These are phyloP conservation scores for Zoroaster sp. DNA, from an alignment of 53 echinoderm and acorn worm species.

Conservation along the genomic window DNA sequence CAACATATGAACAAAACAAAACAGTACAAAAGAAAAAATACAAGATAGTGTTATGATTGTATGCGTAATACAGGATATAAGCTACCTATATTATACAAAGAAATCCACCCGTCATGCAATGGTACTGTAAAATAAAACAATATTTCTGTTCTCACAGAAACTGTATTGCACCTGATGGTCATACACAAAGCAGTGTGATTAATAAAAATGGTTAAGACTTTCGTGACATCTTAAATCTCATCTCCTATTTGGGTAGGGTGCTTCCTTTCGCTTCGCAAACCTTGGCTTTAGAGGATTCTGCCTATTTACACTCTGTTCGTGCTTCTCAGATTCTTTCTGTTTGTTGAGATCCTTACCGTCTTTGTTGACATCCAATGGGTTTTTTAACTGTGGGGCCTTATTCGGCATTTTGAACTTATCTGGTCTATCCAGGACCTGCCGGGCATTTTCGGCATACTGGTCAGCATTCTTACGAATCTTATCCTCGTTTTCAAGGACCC, in stretches of 20 bases:
- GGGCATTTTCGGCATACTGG: conserved; percentile 63
- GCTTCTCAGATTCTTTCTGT: not conserved
- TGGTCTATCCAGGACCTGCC: conserved; percentile 72
- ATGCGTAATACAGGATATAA: too few species aligned
- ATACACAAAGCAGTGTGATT: not conserved
- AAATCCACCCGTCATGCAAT: too few species aligned
- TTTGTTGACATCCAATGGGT: not conserved
- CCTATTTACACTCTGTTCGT: not conserved
- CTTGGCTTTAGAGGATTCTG: conserved; percentile 14
- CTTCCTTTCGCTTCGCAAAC: conserved; percentile 32
- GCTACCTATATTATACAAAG: too few species aligned
- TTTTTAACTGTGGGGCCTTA: not conserved
- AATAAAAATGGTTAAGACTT: not conserved
- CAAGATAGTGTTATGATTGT: too few species aligned
- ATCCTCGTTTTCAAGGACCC: conserved; percentile 87
- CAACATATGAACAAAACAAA: too few species aligned
- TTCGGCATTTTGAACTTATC: conserved; percentile 36
- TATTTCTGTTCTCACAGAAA: not conserved
- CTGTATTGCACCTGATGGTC: not conserved
- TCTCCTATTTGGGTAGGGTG: conserved; percentile 32
- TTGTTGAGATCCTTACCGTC: not conserved
- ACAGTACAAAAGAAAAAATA: too few species aligned
- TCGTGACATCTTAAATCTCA: not conserved
- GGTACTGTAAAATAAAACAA: not conserved
- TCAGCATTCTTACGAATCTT: conserved; percentile 70